Evolutionary conservation across 2,797 vertebrate species (phyloP).

Genomic region (Argya squamiceps): DNA sequence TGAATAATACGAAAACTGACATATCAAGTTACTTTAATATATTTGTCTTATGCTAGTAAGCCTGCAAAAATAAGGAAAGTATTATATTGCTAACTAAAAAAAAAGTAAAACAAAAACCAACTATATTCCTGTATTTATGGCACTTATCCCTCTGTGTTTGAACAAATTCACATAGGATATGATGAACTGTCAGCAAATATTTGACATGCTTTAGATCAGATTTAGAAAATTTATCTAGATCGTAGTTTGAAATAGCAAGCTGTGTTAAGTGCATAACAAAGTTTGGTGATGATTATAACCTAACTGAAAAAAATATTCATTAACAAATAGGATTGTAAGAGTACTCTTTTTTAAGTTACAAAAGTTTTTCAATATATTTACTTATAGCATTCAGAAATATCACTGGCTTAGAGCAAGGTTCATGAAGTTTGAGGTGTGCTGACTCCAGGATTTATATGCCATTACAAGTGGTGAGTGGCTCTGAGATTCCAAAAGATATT

Average conservation of each 20-base stretch:
- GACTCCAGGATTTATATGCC: not conserved
- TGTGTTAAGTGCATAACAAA: not conserved
- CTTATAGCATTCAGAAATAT: not conserved
- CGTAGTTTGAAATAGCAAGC: not conserved
- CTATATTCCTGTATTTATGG: not conserved
- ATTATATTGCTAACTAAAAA: not conserved
- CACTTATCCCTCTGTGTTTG: not conserved
- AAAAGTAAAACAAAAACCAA: not conserved
- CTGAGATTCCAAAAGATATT: not conserved
- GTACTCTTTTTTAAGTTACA: not conserved
- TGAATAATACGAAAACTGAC: not conserved
- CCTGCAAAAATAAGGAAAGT: conserved; percentile 5
- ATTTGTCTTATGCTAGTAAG: not conserved
- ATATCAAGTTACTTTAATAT: not conserved
- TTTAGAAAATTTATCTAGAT: not conserved
- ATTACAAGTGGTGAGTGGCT: rapidly evolving
- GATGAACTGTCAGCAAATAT: not conserved
- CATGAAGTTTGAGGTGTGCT: not conserved
- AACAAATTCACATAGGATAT: not conserved
- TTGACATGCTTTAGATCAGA: not conserved
- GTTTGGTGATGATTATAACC: not conserved
- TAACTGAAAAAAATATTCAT: not conserved
- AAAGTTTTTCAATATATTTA: not conserved
- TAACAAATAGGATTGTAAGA: not conserved
- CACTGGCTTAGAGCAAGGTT: not conserved